Percentiles rank a stretch among this genome's conserved stretches.
Conservation (phyloP, 2,113 vertebrate genomes). For the Myrmecophaga tridactyla region DNA sequence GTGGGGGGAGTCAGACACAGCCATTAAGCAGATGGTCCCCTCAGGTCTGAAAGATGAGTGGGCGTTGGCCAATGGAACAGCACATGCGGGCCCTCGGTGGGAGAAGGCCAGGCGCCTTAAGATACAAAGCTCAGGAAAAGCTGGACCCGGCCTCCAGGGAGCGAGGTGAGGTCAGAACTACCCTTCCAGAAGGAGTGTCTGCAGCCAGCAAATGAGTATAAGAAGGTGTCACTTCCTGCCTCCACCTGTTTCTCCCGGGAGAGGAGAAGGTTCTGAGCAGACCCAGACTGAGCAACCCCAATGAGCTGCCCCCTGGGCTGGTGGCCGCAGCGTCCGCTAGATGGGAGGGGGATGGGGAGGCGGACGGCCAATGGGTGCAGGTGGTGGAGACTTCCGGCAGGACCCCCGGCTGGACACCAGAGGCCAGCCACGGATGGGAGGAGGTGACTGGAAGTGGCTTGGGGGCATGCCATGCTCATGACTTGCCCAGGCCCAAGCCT, state of each 20-base stretch:
- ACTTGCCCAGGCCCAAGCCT: neutral
- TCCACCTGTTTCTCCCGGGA: neutral
- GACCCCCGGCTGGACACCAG: neutral
- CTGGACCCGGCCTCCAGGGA: neutral
- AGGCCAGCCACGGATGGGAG: neutral
- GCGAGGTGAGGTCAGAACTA: neutral
- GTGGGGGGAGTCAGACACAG: neutral
- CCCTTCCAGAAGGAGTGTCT: neutral
- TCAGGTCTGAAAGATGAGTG: no score
- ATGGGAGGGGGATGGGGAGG: neutral
- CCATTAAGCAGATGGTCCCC: neutral
- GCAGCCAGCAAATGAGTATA: neutral
- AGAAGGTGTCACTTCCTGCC: neutral
- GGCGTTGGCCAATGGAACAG: no score
- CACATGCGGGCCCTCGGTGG: no score
- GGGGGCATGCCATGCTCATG: constrained; percentile 2
- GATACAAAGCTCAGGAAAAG: neutral
- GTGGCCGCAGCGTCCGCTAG: neutral
- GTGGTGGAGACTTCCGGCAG: neutral
- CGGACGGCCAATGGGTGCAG: no score
- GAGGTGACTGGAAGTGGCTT: neutral
- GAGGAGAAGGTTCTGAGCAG: neutral
- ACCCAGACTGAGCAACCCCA: neutral
- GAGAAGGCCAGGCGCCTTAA: neutral
- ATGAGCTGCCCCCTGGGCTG: neutral